Conservation (phyloP, 2,113 vertebrate species). For the Malurus melanocephalus region DNA sequence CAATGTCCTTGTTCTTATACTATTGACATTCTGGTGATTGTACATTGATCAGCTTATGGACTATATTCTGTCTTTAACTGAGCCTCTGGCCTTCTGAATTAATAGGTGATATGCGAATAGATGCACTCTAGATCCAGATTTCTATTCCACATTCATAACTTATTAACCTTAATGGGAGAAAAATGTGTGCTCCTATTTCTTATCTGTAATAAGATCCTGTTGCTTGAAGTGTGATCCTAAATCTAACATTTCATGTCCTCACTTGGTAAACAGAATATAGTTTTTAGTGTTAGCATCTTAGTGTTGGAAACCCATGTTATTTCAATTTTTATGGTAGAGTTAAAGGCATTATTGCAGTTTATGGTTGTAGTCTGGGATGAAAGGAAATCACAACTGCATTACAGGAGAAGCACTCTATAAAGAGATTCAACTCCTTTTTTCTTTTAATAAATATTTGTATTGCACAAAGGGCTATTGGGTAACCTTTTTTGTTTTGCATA, state of each 20-base stretch:
- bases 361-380: not conserved
- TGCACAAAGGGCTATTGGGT: not conserved
- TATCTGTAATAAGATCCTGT: no score
- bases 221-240: not conserved
- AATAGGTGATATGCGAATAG: not conserved
- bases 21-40: not conserved
- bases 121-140: not conserved
- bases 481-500: not conserved
- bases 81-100: not conserved
- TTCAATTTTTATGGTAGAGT: not conserved
- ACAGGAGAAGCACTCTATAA: not conserved
- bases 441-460: not conserved
- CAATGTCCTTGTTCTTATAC: not conserved
- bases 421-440: not conserved
- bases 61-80: not conserved
- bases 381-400: not conserved
- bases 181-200: not conserved
- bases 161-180: not conserved
- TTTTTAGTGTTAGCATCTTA: not conserved
- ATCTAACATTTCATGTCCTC: not conserved
- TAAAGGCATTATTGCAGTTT: not conserved
- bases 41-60: not conserved
- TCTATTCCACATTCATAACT: not conserved
- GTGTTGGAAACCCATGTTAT: not conserved
- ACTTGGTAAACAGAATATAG: not conserved